Base-by-base conservation (phyloP, 2,797 vertebrate genomes). In the Lithobates pipiens region DNA sequence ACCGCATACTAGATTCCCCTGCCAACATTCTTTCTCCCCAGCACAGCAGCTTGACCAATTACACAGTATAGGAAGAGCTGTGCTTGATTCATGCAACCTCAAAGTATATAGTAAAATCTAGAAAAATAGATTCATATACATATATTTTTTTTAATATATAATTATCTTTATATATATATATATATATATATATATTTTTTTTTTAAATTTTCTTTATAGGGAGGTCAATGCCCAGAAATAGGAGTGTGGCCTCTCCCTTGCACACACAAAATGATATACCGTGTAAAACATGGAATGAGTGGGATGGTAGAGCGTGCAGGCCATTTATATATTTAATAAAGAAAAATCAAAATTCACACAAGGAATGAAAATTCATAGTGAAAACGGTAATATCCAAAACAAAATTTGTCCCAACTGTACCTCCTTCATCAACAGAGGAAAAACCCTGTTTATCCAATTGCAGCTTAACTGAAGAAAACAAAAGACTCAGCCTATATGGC, bases 91-190 rank as follows among this genome's bases (percentile, higher is more conserved):
- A 95, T 94, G 94, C 94, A 93, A 91, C 93, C 91, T 93, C 93
- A 90, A 92, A 91, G 90, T 91, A 93, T 94, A 94, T 93, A 78
- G 42, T 77, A 86, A 94, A 94, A 94, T 92, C 92, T 95, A 93
- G 92, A 95, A 95, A 95, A 95, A 95, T 94, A 95, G 88, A 95
- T 91, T 92, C 91, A 93, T 93, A 93, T 94, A 93, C 93, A 92
- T 94, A 92, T 94, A 82, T 86, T 92, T 93, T 89, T 94, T 54
- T 54, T 54, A 54, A 91, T 94, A 92, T 94, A 86, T 83, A 86
- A 50, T 77, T 86, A 78, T 83, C 80, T 86, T 74, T 82, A 91
- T 93, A 92, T 93, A 93, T 94, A 93, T 94, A 93, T 93, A 91
- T 85, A 8, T 57, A n/a, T 82, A 91, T 93, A 92, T 93, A 93